Base-by-base conservation (phyloP, 2,797 vertebrate species). In the Astyanax mexicanus region DNA sequence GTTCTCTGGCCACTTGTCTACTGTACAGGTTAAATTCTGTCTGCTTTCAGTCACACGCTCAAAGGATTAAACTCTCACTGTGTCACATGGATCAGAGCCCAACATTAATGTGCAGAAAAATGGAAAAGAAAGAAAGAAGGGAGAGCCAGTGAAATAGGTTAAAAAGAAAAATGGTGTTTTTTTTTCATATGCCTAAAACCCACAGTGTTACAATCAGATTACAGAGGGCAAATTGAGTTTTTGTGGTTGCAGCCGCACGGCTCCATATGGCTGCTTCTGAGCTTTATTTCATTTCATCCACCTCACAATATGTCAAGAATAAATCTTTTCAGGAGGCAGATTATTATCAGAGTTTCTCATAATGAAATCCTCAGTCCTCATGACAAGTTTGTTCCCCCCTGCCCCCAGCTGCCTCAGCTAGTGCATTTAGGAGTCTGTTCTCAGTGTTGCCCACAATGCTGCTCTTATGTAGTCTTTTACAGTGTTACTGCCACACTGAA, bases 151-250 rank as follows among this genome's bases (percentile, higher is more conserved):
- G 6, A 45, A 44, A 52, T 13, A 45, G 15, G 49, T 19, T n/a
- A 29, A 9, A 69, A 47, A 4, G 15, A 40, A 54, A n/a, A 69
- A 32, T 32, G 35, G 10, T 44, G 69, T n/a, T 15, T 35, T 19
- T 23, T 35, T 49, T 19, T 25, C 45, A 10, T 52, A 65, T 29
- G 38, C 12, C 40, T 12, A 2, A 23, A 37, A 45, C 13, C 64
- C 27, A 40, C 8, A 49, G 69, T 61, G 40, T 60, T 0, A 6
- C 37, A 6, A 29, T 47, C 13, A 52, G 37, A 62, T 45, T 44
- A 64, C 15, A 55, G 67, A 69, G 44, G 45, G 54, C 45, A 78
- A 72, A 78, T 60, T 52, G 44, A 78, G 54, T 40, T 72, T 58
- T 47, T 23, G 49, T 65, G 29, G 12, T 60, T 12, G 27, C 44